Base-by-base conservation (phyloP, 2,888 invertebrate genomes). In the Toxonevra muliebris region DNA sequence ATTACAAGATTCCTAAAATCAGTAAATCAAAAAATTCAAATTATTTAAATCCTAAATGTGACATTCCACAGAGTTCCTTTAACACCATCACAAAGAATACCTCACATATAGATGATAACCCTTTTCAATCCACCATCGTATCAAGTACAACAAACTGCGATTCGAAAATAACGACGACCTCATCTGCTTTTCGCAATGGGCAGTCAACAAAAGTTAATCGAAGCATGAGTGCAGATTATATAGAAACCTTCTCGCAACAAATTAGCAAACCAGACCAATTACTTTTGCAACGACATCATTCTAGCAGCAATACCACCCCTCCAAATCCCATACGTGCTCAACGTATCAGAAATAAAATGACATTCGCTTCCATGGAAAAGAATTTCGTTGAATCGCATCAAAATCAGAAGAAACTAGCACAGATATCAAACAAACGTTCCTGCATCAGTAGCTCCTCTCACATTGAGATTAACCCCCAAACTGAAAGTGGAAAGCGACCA, bases 301-400 rank as follows among this genome's bases (percentile, higher is more conserved):
- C 12, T 1, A 58, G 53, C 50, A 17, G 3, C 13, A 53, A 65
- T 0, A 75, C 69, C 0, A 69, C 67, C 2, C 30, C 30, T 7
- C 30, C 30, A 30, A 30, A 30, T 7, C 2, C 30, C 30, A 72
- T 71, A 0, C 74, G 75, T 12, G 68, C 71, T 8, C 30, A 65
- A 48, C 70, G 75, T 7, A 74, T 70, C 41, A 74, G 70, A 48
- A 76, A 76, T 41, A 76, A 76, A 70, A 73, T 82, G 1, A 80
- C 77, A 30, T 82, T 82, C 68, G 82, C 80, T 3, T 76, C 75
- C 1, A 77, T 82, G 81, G 75, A 82, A 5, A 76, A 75, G 1
- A 71, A 77, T 19, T 75, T 74, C 50, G 48, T 65, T 2, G 58
- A 78, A 57, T 62, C 69, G 5, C 65, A 65, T 9, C 42, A 73